Base-by-base conservation (phyloP, 2,888 invertebrate species). In the Phaonia tiefii region DNA sequence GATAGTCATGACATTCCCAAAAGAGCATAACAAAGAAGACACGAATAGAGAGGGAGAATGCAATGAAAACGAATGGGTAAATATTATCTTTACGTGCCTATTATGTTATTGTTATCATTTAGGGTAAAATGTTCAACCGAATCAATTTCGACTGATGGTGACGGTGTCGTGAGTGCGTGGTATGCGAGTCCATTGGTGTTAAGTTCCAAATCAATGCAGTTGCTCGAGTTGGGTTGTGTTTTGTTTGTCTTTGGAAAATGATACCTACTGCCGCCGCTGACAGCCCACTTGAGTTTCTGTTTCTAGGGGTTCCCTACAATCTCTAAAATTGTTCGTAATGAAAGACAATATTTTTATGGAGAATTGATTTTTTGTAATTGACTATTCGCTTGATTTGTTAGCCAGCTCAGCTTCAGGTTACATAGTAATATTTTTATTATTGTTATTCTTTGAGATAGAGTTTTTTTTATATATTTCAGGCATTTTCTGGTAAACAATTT, bases 31-130 rank as follows among this genome's bases (percentile, higher is more conserved):
- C n/a, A 17, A 11, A 39, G 17, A 39, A 20, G 20, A 63, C 1
- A 58, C 10, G 39, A 31, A 63, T 22, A 17, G 17, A 70, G 10
- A 56, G 39, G 46, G 60, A 67, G 1, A 37, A 37, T 7, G 49
- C 2, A 4, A 49, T 58, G 37, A 15, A 39, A 65, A 22, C 13
- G 66, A 17, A 73, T 42, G 5, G 51, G 75, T 70, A 71, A 79
- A 79, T 75, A 79, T 79, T 79, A 75, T 79, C 39, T 75, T 71
- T 79, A 79, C 79, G 79, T 79, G 79, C 74, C 70, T 70, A 66
- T 71, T 70, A 26, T 73, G 74, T 75, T 79, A 79, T 79, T 79
- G 74, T 79, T 75, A 58, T 75, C 58, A 75, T 79, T 79, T 71
- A 58, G 66, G 72, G 25, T 39, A 39, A n/a, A n/a, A 31, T 49